Conservation (phyloP, 1,140 invertebrate genomes). For the Hyposmocoma kahamanoa region DNA sequence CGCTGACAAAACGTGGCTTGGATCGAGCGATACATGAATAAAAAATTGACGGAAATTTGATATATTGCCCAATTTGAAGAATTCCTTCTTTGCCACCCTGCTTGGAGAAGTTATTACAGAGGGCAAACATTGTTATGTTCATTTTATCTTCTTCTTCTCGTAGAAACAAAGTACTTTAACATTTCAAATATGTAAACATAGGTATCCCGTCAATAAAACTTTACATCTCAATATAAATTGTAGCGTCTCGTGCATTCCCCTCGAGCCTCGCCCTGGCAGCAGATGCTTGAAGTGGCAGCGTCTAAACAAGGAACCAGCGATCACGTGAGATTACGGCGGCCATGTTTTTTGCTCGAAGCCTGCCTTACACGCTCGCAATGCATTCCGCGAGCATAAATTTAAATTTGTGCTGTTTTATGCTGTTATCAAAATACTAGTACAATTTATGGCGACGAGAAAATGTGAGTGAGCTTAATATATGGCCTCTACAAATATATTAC, state of each 20-base stretch:
- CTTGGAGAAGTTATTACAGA: too few species aligned
- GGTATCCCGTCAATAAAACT: too few species aligned
- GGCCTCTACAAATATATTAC: conserved; percentile 9
- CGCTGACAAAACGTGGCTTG: not conserved
- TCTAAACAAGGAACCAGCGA: conserved; percentile 17
- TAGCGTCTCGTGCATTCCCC: too few species aligned
- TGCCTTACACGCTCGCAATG: conserved; percentile 49
- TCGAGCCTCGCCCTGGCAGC: not conserved
- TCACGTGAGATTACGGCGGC: conserved; percentile 52
- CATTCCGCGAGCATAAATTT: conserved; percentile 54
- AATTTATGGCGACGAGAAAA: conserved; percentile 50
- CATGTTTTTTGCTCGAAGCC: conserved; percentile 43
- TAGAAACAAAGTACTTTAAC: too few species aligned
- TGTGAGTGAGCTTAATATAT: conserved; percentile 41
- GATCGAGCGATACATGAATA: too few species aligned
- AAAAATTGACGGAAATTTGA: too few species aligned
- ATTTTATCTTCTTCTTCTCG: too few species aligned
- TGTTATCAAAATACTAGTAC: conserved; percentile 59
- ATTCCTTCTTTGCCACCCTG: too few species aligned
- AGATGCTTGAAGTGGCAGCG: conserved; percentile 25
- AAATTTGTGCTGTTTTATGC: conserved; percentile 52
- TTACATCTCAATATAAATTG: too few species aligned
- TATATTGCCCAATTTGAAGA: too few species aligned
- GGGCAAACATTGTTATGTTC: too few species aligned
- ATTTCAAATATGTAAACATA: too few species aligned